A percentile compares a stretch with the other conserved stretches of the same genome.
Evolutionary conservation across 2,888 invertebrate species (phyloP).

Genomic region (Cosmia trapezina): DNA sequence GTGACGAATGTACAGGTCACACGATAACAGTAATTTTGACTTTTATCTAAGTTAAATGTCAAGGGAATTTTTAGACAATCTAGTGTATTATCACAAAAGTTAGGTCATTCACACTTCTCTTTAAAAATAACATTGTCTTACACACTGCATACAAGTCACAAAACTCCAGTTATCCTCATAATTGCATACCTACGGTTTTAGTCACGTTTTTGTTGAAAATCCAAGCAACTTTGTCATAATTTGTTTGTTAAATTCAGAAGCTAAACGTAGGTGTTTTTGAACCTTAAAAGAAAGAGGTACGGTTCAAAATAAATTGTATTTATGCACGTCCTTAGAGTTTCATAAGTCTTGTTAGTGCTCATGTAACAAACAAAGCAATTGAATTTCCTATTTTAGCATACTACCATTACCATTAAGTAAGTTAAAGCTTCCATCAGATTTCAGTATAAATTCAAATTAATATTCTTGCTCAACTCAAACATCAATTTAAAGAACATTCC

Average conservation of each 20-base stretch:
- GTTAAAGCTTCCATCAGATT: background rate
- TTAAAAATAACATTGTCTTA: constrained; percentile 22
- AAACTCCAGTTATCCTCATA: constrained; percentile 6
- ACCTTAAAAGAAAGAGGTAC: constrained; percentile 29
- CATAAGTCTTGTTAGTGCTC: constrained; percentile 6
- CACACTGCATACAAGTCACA: background rate
- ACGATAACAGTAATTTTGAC: constrained; percentile 11
- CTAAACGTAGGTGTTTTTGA: background rate
- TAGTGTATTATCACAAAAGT: constrained; percentile 27
- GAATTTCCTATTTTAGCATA: constrained; percentile 28
- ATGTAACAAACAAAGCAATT: constrained; percentile 46
- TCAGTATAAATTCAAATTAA: constrained; percentile 6
- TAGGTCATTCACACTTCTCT: constrained; percentile 22
- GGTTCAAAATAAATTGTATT: constrained; percentile 3
- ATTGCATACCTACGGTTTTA: constrained; percentile 2
- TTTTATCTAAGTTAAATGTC: constrained; percentile 30
- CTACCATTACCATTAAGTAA: constrained; percentile 22
- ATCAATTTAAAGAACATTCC: constrained; percentile 14
- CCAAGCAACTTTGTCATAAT: constrained; percentile 22
- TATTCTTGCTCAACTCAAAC: background rate
- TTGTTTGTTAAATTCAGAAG: constrained; percentile 30
- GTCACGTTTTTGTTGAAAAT: constrained; percentile 37
- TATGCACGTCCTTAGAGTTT: background rate
- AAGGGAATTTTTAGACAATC: constrained; percentile 31
- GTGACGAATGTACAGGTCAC: constrained; percentile 43